Conservation (phyloP, 2,888 invertebrate genomes). For the Sericinus montela region DNA sequence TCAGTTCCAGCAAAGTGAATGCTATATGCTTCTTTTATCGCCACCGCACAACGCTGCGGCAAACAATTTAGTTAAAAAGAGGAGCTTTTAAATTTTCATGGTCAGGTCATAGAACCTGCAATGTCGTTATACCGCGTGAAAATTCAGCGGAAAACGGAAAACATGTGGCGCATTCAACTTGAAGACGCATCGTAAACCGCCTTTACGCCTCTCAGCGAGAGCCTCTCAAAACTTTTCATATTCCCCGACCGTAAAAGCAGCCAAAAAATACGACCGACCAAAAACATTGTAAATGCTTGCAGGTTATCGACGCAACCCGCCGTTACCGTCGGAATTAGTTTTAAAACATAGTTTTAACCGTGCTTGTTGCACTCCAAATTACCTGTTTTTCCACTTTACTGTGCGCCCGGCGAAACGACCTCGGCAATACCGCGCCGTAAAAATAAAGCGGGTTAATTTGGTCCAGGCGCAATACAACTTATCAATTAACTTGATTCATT, state of each 20-base stretch:
- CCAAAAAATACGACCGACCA: slow-evolving; percentile 76
- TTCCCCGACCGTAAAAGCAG: slow-evolving; percentile 72
- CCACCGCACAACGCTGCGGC: slow-evolving; percentile 26
- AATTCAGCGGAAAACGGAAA: slow-evolving; percentile 61
- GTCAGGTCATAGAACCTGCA: slow-evolving; percentile 72
- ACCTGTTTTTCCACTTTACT: slow-evolving; percentile 46
- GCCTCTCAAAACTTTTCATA: slow-evolving; percentile 78
- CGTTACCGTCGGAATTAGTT: slow-evolving; percentile 62
- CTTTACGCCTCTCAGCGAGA: slow-evolving; percentile 71
- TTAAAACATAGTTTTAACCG: slow-evolving; percentile 69
- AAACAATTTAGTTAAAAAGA: slow-evolving; percentile 54
- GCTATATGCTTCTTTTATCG: slow-evolving; percentile 31
- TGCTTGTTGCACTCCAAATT: slow-evolving; percentile 60
- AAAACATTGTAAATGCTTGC: slow-evolving; percentile 77
- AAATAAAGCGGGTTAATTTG: slow-evolving; percentile 45
- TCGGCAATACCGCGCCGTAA: slow-evolving; percentile 33
- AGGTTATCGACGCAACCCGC: slow-evolving; percentile 59
- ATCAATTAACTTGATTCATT: slow-evolving; percentile 31
- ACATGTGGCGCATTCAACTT: slow-evolving; percentile 69
- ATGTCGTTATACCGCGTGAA: slow-evolving; percentile 63
- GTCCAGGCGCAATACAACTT: slow-evolving; percentile 32
- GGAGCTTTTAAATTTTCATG: slow-evolving; percentile 72
- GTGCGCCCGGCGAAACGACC: slow-evolving; percentile 32
- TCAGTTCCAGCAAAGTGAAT: slow-evolving; percentile 27
- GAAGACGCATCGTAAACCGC: slow-evolving; percentile 77